Percentiles rank a stretch among this genome's conserved stretches.
Conservation (phyloP, 2,113 vertebrate species). For the Melozone crissalis region DNA sequence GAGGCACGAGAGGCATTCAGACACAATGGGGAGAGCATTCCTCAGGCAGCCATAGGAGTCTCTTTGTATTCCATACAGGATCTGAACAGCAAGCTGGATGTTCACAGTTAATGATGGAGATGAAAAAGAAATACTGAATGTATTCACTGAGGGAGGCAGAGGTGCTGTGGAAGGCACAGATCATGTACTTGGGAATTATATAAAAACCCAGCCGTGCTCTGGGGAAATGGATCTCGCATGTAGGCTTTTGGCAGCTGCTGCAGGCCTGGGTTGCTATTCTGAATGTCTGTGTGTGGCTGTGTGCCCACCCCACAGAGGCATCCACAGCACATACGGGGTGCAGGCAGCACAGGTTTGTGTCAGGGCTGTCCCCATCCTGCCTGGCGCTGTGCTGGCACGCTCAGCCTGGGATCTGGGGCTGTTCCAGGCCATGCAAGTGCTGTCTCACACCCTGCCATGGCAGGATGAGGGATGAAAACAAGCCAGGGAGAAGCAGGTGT, state of each 20-base stretch:
- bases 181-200: not conserved
- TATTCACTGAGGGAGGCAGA: not conserved
- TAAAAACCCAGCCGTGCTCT: not conserved
- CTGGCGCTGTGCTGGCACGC: not conserved
- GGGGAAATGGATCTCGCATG: not conserved
- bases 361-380: fast-evolving
- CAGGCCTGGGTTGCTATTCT: not conserved
- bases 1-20: not conserved
- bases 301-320: not conserved
- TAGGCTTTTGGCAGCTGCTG: not conserved
- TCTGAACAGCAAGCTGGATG: not conserved
- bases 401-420: not conserved
- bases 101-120: slow-evolving; percentile 1
- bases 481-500: not conserved
- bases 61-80: not conserved
- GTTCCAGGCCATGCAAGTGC: not conserved
- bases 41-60: not conserved
- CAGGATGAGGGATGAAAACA: not conserved
- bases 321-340: fast-evolving
- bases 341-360: not conserved
- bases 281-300: not conserved
- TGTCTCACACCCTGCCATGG: not conserved
- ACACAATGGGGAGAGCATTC: not conserved
- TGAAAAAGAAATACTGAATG: not conserved
- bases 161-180: slow-evolving; percentile 8